phyloP scores from a whole-genome alignment of 2,888 invertebrate genomes.

The Amphimallon solstitiale region DNA sequence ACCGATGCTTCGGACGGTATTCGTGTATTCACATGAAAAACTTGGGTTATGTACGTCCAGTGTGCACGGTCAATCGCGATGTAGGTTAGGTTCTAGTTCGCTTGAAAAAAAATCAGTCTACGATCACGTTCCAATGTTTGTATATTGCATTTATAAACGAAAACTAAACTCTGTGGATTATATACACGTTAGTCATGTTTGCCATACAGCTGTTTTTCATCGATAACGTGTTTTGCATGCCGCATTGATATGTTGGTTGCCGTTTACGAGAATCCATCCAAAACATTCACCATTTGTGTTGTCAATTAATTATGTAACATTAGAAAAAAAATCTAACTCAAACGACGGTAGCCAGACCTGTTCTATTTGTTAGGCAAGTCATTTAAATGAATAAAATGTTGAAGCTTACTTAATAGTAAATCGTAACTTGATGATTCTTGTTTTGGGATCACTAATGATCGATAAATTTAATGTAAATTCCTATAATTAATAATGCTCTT shows the following conservation, averaged over 20 bases:
- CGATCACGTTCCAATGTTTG: slow-evolving; percentile 22
- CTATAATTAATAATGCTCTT: too few relatives aligned
- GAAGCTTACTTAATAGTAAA: too few relatives aligned
- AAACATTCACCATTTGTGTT: too few relatives aligned
- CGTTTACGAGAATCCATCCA: too few relatives aligned
- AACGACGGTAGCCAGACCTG: too few relatives aligned
- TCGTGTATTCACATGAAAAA: neutral
- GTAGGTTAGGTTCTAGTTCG: slow-evolving; percentile 36
- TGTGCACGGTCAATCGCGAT: slow-evolving; percentile 12
- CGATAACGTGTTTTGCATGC: slow-evolving; percentile 17
- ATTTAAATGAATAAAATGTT: too few relatives aligned
- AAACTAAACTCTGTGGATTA: slow-evolving; percentile 27
- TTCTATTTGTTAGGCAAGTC: too few relatives aligned
- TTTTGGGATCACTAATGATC: too few relatives aligned
- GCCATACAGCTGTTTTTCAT: slow-evolving; percentile 30
- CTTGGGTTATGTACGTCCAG: neutral
- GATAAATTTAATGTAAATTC: too few relatives aligned
- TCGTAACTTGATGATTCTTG: too few relatives aligned
- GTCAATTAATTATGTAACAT: too few relatives aligned
- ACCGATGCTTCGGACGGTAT: neutral
- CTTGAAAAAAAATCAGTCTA: slow-evolving; percentile 16
- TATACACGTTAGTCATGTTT: slow-evolving; percentile 17
- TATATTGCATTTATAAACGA: slow-evolving; percentile 17
- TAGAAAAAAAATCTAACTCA: too few relatives aligned
- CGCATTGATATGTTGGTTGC: neutral